These are phyloP conservation scores for Bostrychus sinensis DNA, from an alignment of 2,113 vertebrate species.

Conservation along the genomic window DNA sequence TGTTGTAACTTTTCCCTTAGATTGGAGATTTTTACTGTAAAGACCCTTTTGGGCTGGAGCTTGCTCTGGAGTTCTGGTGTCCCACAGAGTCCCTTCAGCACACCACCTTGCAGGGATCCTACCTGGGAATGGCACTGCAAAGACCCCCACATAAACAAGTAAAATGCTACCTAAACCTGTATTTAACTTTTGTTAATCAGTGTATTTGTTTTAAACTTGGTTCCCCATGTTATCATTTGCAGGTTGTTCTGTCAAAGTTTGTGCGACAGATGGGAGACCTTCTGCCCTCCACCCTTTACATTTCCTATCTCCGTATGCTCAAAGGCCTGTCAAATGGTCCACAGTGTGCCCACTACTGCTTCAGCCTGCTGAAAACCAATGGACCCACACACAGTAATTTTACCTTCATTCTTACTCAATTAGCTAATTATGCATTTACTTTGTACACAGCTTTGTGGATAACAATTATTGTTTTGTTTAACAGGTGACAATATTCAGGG, in stretches of 20 bases:
- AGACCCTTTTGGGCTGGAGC: slow-evolving; percentile 89
- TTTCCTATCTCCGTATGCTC: slow-evolving; percentile 95
- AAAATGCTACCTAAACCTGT: not conserved
- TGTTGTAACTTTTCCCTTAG: slow-evolving; percentile 63
- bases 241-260: slow-evolving; percentile 98
- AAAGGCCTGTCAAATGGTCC: slow-evolving; percentile 91
- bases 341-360: slow-evolving; percentile 97
- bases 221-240: slow-evolving; percentile 41
- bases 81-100: slow-evolving; percentile 93
- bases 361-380: slow-evolving; percentile 96
- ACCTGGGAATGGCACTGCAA: slow-evolving; percentile 91
- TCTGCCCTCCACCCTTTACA: slow-evolving; percentile 92
- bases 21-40: slow-evolving; percentile 92
- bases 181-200: too few species aligned
- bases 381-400: slow-evolving; percentile 91
- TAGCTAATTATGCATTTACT: not conserved
- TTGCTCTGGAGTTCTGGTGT: slow-evolving; percentile 95
- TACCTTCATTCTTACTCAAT: not conserved
- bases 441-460: not conserved
- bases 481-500: slow-evolving; percentile 92
- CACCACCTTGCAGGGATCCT: slow-evolving; percentile 90
- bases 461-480: not conserved
- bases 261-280: slow-evolving; percentile 99
- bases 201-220: not conserved
- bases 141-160: slow-evolving; percentile 97